phyloP scores from a whole-genome alignment of 2,113 vertebrate species.

The Columba livia region DNA sequence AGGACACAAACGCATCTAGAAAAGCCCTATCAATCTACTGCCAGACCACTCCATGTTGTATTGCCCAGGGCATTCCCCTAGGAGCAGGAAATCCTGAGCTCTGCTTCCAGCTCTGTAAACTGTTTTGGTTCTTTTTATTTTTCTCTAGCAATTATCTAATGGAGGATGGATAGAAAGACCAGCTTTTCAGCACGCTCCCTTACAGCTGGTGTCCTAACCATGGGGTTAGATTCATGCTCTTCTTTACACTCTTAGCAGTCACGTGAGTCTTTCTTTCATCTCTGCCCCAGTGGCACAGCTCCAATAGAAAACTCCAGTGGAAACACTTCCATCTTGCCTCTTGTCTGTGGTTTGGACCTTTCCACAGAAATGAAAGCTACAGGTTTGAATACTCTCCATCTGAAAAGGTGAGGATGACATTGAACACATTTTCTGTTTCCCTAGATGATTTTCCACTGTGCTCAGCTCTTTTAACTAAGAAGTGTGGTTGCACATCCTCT shows the following conservation, averaged over 20 bases:
- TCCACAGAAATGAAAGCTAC: not conserved
- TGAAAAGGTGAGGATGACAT: not conserved
- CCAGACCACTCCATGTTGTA: not conserved
- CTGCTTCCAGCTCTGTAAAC: not conserved
- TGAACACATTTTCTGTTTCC: not conserved
- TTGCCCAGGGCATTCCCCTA: not conserved
- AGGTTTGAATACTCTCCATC: not conserved
- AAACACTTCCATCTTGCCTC: not conserved
- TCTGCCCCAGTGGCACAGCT: not conserved
- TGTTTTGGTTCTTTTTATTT: not conserved
- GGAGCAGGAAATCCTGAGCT: not conserved
- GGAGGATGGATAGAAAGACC: not conserved
- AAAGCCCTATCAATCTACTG: not conserved
- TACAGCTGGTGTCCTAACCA: not conserved
- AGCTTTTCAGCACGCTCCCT: not conserved
- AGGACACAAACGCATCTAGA: not conserved
- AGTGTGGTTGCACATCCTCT: not conserved
- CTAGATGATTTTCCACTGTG: not conserved
- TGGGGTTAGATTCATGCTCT: not conserved
- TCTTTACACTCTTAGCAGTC: not conserved
- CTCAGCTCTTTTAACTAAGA: not conserved
- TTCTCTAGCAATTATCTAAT: not conserved
- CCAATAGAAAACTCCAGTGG: not conserved
- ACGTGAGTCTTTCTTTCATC: not conserved
- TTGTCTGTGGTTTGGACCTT: not conserved